Evolutionary conservation across 2,888 invertebrate genomes (phyloP).

Genomic region (Trissolcus brochymenae): DNA sequence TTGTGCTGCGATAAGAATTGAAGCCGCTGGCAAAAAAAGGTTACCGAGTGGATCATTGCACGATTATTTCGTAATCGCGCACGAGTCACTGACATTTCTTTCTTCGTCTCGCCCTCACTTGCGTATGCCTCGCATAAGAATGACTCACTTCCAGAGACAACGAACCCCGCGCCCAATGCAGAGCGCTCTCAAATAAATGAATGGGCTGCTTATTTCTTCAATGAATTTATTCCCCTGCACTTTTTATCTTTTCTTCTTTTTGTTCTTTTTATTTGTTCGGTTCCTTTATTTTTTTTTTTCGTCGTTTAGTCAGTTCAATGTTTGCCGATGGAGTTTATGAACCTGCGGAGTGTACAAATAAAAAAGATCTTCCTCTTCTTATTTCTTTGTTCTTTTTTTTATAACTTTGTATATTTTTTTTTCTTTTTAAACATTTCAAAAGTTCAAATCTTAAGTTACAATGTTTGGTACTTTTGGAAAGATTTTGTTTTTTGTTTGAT

Average conservation of each 20-base stretch:
- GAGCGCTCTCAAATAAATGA: conserved; percentile 67
- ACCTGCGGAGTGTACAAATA: no score
- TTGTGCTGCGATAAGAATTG: not conserved
- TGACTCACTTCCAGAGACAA: conserved; percentile 66
- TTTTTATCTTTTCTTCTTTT: not conserved
- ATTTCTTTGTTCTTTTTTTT: no score
- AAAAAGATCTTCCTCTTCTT: no score
- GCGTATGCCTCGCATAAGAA: conserved; percentile 52
- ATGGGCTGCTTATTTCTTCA: conserved; percentile 64
- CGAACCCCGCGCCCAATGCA: conserved; percentile 64
- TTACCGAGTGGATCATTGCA: conserved; percentile 31
- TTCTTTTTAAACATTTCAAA: no score
- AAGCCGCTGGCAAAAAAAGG: conserved; percentile 13
- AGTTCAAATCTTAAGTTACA: no score
- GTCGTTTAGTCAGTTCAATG: no score
- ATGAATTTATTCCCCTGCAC: conserved; percentile 65
- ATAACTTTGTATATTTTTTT: no score
- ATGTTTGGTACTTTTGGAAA: no score
- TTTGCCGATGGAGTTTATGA: no score
- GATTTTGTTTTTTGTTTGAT: no score
- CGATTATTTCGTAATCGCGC: conserved; percentile 61
- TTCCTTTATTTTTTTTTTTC: no score
- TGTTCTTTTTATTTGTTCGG: not conserved
- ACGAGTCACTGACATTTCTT: conserved; percentile 65
- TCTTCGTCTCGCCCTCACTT: conserved; percentile 53